These are phyloP conservation scores for Strix aluco DNA, from an alignment of 2,113 vertebrate species.

Conservation along the genomic window DNA sequence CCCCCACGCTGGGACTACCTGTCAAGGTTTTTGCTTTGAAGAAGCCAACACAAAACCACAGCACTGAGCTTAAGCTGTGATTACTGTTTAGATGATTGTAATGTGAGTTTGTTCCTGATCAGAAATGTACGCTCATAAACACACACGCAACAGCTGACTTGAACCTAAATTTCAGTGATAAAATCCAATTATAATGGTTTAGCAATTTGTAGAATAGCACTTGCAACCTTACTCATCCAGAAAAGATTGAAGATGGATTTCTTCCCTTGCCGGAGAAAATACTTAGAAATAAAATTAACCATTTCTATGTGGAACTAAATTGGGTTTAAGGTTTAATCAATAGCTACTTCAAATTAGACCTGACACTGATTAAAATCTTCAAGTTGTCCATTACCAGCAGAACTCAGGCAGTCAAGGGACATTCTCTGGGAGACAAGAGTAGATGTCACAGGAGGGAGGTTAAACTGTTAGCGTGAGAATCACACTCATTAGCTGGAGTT, in stretches of 20 bases:
- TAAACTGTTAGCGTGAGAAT: background rate
- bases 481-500: accelerated
- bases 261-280: background rate
- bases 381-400: background rate
- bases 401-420: background rate
- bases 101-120: background rate
- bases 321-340: background rate
- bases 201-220: background rate
- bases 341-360: background rate
- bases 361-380: background rate
- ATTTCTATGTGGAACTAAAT: background rate
- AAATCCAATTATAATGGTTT: background rate
- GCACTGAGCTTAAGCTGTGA: accelerated
- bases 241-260: background rate
- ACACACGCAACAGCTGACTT: background rate
- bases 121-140: background rate
- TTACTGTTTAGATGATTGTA: background rate
- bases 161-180: background rate
- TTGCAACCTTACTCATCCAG: background rate
- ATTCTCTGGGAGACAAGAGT: accelerated
- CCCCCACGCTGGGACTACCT: accelerated
- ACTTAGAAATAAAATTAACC: background rate
- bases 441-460: accelerated
- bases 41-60: background rate
- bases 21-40: background rate